phyloP scores from a whole-genome alignment of 2,113 vertebrate species.

The Neodontobutis hainanensis region DNA sequence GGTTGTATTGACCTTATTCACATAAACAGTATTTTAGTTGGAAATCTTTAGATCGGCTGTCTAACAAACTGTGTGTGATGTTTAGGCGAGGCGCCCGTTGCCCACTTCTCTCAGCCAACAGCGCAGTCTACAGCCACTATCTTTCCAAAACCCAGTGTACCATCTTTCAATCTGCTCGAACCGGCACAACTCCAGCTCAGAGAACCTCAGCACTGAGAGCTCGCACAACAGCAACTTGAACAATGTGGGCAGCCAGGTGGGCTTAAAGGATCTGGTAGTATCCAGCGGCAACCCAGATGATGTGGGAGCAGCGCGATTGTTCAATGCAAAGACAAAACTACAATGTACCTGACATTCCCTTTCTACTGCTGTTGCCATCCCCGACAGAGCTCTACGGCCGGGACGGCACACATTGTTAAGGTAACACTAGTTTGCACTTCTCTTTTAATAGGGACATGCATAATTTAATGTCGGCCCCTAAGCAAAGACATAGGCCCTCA shows the following conservation, averaged over 20 bases:
- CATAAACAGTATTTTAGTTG: too few relatives aligned
- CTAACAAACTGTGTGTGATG: neutral
- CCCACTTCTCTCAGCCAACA: conserved; percentile 86
- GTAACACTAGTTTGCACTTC: neutral
- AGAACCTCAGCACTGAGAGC: conserved; percentile 92
- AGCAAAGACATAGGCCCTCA: too few relatives aligned
- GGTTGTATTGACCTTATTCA: too few relatives aligned
- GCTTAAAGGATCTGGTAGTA: conserved; percentile 76
- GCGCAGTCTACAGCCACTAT: conserved; percentile 89
- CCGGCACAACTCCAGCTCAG: conserved; percentile 87
- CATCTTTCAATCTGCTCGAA: conserved; percentile 77
- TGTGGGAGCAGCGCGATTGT: conserved; percentile 81
- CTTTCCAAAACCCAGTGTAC: conserved; percentile 96
- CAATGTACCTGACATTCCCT: conserved; percentile 50
- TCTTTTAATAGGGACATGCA: too few relatives aligned
- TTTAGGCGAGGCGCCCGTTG: conserved; percentile 86
- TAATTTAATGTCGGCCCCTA: too few relatives aligned
- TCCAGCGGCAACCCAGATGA: conserved; percentile 91
- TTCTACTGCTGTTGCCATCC: conserved; percentile 82
- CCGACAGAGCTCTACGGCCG: conserved; percentile 84
- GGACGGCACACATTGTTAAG: conserved; percentile 86
- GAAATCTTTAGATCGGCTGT: too few relatives aligned
- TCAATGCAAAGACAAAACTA: conserved; percentile 39
- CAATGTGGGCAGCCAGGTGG: conserved; percentile 75
- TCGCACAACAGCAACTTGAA: conserved; percentile 88